A percentile compares a stretch with the other conserved stretches of the same genome.
These are phyloP conservation scores for Manduca sexta DNA, from an alignment of 1,140 invertebrate genomes.

Conservation along the genomic window DNA sequence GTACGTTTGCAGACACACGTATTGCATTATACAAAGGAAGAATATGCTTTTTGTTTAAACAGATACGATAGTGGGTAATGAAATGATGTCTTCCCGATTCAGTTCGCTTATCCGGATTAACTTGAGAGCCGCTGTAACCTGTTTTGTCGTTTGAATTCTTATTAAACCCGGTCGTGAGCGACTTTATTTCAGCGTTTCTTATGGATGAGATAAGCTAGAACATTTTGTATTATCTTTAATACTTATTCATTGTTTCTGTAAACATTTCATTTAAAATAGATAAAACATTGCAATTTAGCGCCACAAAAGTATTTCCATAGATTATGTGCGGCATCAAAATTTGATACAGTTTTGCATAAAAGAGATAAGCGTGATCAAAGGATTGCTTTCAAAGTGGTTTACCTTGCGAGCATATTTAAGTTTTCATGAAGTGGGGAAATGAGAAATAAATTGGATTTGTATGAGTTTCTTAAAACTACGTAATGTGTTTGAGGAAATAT, in stretches of 20 bases:
- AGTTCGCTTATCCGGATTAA: slow-evolving; percentile 37
- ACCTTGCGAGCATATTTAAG: slow-evolving; percentile 70
- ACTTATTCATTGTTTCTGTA: background rate
- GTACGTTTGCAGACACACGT: background rate
- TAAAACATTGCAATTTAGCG: no score
- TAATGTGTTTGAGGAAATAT: slow-evolving; percentile 42
- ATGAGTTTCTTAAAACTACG: slow-evolving; percentile 64
- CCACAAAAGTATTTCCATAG: background rate
- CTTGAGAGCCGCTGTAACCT: slow-evolving; percentile 36
- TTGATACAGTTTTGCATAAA: slow-evolving; percentile 66
- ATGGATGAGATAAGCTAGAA: slow-evolving; percentile 40
- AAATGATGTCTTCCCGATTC: slow-evolving; percentile 34
- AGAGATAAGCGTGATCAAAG: slow-evolving; percentile 67
- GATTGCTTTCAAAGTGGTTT: slow-evolving; percentile 67
- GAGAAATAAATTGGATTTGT: slow-evolving; percentile 72
- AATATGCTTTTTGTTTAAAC: slow-evolving; percentile 21
- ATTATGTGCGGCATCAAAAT: slow-evolving; percentile 42
- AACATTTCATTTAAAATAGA: background rate
- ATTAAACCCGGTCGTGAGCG: slow-evolving; percentile 30
- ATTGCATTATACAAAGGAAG: slow-evolving; percentile 6
- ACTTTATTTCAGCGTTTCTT: slow-evolving; percentile 33
- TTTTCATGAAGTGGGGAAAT: slow-evolving; percentile 72
- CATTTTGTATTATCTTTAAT: slow-evolving; percentile 32
- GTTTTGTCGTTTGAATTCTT: slow-evolving; percentile 46
- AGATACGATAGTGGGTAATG: slow-evolving; percentile 31